Conservation (phyloP, 2,888 invertebrate genomes). For the Pomacea canaliculata region DNA sequence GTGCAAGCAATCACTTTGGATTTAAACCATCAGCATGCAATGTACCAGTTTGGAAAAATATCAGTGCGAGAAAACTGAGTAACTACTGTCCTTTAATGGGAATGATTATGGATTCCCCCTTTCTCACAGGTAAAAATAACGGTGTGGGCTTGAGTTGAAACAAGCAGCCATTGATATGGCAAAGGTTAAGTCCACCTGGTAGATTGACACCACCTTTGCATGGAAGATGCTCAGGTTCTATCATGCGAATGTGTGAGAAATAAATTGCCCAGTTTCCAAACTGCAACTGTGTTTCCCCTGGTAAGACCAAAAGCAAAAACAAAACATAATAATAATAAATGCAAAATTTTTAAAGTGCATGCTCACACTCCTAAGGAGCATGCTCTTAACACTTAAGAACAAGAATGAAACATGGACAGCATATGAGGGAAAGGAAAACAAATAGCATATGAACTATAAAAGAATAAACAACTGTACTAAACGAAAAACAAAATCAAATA, state of each 20-base stretch:
- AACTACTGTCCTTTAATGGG: constrained; percentile 54
- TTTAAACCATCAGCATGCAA: constrained; percentile 43
- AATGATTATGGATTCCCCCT: constrained; percentile 46
- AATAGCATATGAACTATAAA: too few species aligned
- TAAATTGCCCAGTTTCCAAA: constrained; percentile 54
- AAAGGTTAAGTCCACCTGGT: constrained; percentile 45
- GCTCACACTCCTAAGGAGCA: too few species aligned
- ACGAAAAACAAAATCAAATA: too few species aligned
- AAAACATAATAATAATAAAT: too few species aligned
- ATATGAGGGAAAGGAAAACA: too few species aligned
- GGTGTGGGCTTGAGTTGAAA: constrained; percentile 53
- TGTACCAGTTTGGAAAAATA: constrained; percentile 61
- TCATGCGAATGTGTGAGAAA: constrained; percentile 61
- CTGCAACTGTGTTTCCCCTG: constrained; percentile 17
- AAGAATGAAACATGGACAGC: too few species aligned
- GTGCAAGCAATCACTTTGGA: constrained; percentile 54
- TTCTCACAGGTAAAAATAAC: constrained; percentile 46
- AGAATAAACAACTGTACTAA: too few species aligned
- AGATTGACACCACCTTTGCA: constrained; percentile 40
- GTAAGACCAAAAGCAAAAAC: neutral
- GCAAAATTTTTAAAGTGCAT: too few species aligned
- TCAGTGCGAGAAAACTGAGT: constrained; percentile 58
- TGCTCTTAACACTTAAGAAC: too few species aligned
- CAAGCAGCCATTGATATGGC: constrained; percentile 58
- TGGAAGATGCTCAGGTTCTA: constrained; percentile 52